Percentiles rank a stretch among this genome's conserved stretches.
These are phyloP conservation scores for Mirounga angustirostris DNA, from an alignment of 2,113 vertebrate species.

Conservation along the genomic window DNA sequence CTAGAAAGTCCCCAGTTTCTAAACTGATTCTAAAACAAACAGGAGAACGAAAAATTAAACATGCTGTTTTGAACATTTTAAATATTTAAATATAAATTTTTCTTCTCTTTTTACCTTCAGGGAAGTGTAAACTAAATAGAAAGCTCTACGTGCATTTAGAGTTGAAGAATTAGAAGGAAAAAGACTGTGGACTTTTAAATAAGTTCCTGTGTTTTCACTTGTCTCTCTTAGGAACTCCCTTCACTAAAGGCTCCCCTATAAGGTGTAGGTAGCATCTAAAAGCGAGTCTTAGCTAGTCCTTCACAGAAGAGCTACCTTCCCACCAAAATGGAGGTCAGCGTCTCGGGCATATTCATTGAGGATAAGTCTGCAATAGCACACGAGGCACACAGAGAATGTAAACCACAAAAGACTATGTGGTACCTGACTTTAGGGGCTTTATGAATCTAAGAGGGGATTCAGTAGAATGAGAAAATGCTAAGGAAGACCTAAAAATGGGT, in stretches of 20 bases:
- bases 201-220: background rate
- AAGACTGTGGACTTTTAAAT: background rate
- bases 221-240: background rate
- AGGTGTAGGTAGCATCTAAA: background rate
- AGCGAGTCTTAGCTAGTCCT: background rate
- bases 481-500: background rate
- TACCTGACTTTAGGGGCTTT: background rate
- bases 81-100: slow-evolving; percentile 35
- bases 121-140: background rate
- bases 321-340: background rate
- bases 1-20: background rate
- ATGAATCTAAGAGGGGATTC: background rate
- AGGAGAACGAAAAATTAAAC: slow-evolving; percentile 28
- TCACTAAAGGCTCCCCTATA: background rate
- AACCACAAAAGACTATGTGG: background rate
- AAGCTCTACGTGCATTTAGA: background rate
- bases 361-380: background rate
- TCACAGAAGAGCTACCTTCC: background rate
- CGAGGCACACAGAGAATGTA: background rate
- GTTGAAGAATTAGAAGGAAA: slow-evolving; percentile 23
- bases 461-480: slow-evolving; percentile 49
- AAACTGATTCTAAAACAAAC: slow-evolving; percentile 52
- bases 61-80: slow-evolving; percentile 12
- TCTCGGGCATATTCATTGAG: background rate
- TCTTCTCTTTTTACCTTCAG: slow-evolving; percentile 16